Base-by-base conservation (phyloP, 2,888 invertebrate species). In the Drosophila histrio region DNA sequence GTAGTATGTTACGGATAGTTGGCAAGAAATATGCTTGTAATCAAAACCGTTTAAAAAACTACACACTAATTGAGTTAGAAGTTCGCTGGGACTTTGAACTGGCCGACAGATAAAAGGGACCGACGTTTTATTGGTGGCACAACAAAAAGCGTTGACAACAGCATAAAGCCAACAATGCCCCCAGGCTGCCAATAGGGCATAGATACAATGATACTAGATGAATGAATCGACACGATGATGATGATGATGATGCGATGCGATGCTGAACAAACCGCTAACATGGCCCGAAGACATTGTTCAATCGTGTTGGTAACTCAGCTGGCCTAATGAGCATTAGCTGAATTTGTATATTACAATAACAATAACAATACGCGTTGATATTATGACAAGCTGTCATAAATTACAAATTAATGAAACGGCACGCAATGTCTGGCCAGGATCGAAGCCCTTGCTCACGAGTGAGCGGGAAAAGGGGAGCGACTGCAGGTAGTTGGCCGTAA, bases 321-420 rank as follows among this genome's bases (percentile, higher is more conserved):
- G 62, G 62, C 79, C 67, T 85, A 89, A 85, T 85, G 88, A 86
- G 74, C 77, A 80, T 83, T 73, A 71, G 69, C 53, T 63, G 26
- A 71, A 60, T 64, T 75, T 79, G 52, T 68, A 62, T 68, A 77
- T 72, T 69, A 77, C 63, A 69, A 69, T 53, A 62, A 61, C 49
- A 72, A 57, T 46, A 60, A 17, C 53, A 58, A 32, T 21, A 54
- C 50, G 64, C 67, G 66, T 66, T 73, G 87, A 75, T 87, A 86
- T 87, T 89, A 78, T 89, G 87, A 87, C 87, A 87, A 83, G 71
- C 79, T 89, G 87, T 89, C 87, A 87, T 86, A 89, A 87, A 89
- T 89, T 76, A 87, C 80, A 89, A 87, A 87, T 85, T 87, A 89
- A 81, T 88, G 87, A 83, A 75, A 26, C 52, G 28, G 28, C 52